phyloP scores from a whole-genome alignment of 2,888 invertebrate species.

The Ornithoptera priamus region DNA sequence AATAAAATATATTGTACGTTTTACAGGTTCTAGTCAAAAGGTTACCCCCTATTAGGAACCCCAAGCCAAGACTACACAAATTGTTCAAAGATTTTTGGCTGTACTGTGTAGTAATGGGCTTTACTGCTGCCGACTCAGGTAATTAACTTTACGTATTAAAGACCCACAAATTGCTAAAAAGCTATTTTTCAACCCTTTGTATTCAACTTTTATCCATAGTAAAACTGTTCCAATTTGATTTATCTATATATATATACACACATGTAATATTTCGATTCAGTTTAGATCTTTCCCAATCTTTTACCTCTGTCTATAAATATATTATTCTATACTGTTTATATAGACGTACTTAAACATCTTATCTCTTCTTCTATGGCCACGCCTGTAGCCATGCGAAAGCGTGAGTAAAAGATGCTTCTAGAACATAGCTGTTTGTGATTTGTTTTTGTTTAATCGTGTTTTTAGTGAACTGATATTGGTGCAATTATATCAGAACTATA shows the following conservation, averaged over 20 bases:
- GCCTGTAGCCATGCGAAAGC: conserved; percentile 79
- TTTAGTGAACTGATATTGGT: conserved; percentile 38
- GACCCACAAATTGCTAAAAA: background rate
- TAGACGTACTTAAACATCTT: conserved; percentile 67
- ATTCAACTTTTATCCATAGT: conserved; percentile 40
- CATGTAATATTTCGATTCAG: conserved; percentile 37
- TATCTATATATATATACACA: conserved; percentile 32
- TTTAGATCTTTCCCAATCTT: conserved; percentile 36
- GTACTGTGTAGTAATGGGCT: conserved; percentile 99
- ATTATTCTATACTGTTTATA: conserved; percentile 35
- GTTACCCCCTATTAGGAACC: conserved; percentile 93
- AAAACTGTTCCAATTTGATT: conserved; percentile 37
- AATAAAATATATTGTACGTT: background rate
- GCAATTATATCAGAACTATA: conserved; percentile 38
- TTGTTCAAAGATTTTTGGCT: conserved; percentile 99
- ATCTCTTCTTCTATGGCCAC: conserved; percentile 76
- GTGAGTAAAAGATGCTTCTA: conserved; percentile 76
- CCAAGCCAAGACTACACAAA: conserved; percentile 94
- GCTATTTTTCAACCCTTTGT: conserved; percentile 28
- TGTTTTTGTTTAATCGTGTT: conserved; percentile 43
- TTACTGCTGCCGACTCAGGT: conserved; percentile 91
- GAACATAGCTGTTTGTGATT: conserved; percentile 61
- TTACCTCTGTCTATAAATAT: conserved; percentile 30
- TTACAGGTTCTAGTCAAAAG: conserved; percentile 85
- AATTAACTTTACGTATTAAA: conserved; percentile 34